Conservation (phyloP, 2,888 invertebrate species). For the Drosophila affinis region DNA sequence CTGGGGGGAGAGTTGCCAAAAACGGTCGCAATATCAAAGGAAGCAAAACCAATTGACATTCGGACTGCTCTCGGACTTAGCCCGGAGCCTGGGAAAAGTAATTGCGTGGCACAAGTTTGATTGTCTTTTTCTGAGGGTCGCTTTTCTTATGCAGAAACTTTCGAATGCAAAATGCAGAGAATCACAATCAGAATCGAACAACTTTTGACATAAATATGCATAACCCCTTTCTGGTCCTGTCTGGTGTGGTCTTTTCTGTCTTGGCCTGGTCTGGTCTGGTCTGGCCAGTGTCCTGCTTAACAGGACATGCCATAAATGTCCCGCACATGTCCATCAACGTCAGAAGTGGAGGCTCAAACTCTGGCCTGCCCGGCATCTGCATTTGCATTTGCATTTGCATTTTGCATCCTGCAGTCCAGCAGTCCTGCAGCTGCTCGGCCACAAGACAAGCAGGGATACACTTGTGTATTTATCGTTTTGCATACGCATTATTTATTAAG, state of each 20-base stretch:
- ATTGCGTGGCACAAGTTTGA: constrained; percentile 38
- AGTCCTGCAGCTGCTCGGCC: constrained; percentile 31
- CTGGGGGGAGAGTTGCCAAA: constrained; percentile 11
- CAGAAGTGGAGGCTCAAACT: constrained; percentile 7
- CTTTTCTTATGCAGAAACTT: constrained; percentile 51
- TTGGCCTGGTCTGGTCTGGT: background rate
- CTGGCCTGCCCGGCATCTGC: constrained; percentile 9
- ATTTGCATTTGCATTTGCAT: constrained; percentile 45
- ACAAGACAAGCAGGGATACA: constrained; percentile 37
- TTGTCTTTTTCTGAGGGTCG: constrained; percentile 26
- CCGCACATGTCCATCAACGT: constrained; percentile 67
- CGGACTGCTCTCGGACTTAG: constrained; percentile 2
- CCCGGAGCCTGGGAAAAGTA: constrained; percentile 25
- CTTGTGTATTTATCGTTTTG: constrained; percentile 73
- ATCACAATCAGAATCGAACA: constrained; percentile 40
- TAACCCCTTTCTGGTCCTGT: constrained; percentile 38
- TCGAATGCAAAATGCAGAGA: constrained; percentile 34
- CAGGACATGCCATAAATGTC: constrained; percentile 57
- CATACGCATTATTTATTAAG: constrained; percentile 74
- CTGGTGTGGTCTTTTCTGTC: constrained; percentile 9
- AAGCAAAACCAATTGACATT: constrained; percentile 35
- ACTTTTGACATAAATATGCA: constrained; percentile 72
- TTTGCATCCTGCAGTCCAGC: constrained; percentile 44
- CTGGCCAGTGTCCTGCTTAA: constrained; percentile 30
- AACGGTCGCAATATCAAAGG: constrained; percentile 16